Base-by-base conservation (phyloP, 1,140 invertebrate genomes). In the Samia ricini region DNA sequence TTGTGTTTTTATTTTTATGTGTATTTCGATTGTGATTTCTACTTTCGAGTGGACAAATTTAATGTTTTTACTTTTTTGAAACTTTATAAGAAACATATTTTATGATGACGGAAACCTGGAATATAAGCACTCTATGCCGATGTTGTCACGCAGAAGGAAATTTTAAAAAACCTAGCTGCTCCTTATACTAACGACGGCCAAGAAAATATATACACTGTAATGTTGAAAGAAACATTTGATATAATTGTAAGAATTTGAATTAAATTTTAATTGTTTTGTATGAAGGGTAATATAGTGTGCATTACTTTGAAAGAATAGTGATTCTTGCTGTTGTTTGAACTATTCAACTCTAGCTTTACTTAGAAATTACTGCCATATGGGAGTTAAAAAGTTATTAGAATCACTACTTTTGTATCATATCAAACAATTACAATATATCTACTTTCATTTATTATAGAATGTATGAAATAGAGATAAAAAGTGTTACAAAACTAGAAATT, bases 171-270 rank as follows among this genome's bases (percentile, higher is more conserved):
- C 29, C 12, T 68, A n/a, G 55, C 61, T 19, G 54, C 24, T 6
- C 12, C 24, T 8, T 70, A 51, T 48, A 29, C 48, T 18, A 24
- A 60, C 52, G 60, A 67, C 21, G 55, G 24, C 8, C 48, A 23
- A 1, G 48, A 67, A n/a, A 61, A 77, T 61, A 66, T 61, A 5
- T 71, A 62, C 33, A 33, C 59, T 10, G 51, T 62, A 8, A 63
- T 70, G 64, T 42, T 77, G 18, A 55, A 52, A 23, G 68, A 71
- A n/a, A 66, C 71, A 50, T 74, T 77, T 49, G 61, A 74, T 61
- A 63, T 77, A 52, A 59, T 64, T 36, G 74, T 77, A 57, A 70
- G 69, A 67, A 42, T 23, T 48, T 20, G 5, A 26, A 48, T 1
- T 22, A 42, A 42, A 48, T 48, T 21, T 19, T 55, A 12, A 23